phyloP scores from a whole-genome alignment of 2,888 invertebrate genomes.

The Drosophila borborema region DNA sequence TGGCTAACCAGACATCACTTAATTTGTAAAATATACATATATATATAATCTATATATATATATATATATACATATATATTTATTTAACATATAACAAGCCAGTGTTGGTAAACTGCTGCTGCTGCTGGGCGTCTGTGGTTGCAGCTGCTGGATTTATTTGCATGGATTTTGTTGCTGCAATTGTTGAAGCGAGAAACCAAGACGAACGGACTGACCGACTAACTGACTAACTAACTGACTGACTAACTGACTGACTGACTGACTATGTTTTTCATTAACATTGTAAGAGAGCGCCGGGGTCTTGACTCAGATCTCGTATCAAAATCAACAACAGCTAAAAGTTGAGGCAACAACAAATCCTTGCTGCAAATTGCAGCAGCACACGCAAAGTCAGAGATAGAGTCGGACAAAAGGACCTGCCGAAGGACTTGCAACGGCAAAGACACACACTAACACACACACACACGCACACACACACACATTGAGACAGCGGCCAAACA shows the following conservation, averaged over 20 bases:
- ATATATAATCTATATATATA: neutral
- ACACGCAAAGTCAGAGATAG: conserved; percentile 48
- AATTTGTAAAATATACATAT: conserved; percentile 26
- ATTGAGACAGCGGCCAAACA: conserved; percentile 28
- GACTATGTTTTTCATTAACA: conserved; percentile 57
- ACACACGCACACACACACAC: conserved; percentile 15
- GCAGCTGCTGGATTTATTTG: conserved; percentile 48
- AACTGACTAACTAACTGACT: conserved; percentile 6
- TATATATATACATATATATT: neutral
- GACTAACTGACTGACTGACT: conserved; percentile 17
- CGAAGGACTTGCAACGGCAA: conserved; percentile 19
- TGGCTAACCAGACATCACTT: conserved; percentile 39
- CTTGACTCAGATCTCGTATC: conserved; percentile 53
- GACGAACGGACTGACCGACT: conserved; percentile 1
- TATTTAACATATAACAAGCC: conserved; percentile 15
- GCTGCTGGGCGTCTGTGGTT: conserved; percentile 43
- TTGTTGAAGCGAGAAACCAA: conserved; percentile 38
- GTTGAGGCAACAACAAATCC: conserved; percentile 63
- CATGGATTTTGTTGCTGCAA: conserved; percentile 43
- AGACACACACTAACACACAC: too few species aligned
- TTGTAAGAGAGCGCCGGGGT: neutral
- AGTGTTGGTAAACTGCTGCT: conserved; percentile 14
- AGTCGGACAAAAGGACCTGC: conserved; percentile 28
- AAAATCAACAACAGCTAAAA: conserved; percentile 69
- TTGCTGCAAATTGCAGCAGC: conserved; percentile 55